phyloP scores from a whole-genome alignment of 2,888 invertebrate genomes.

The Platypus cylindrus region DNA sequence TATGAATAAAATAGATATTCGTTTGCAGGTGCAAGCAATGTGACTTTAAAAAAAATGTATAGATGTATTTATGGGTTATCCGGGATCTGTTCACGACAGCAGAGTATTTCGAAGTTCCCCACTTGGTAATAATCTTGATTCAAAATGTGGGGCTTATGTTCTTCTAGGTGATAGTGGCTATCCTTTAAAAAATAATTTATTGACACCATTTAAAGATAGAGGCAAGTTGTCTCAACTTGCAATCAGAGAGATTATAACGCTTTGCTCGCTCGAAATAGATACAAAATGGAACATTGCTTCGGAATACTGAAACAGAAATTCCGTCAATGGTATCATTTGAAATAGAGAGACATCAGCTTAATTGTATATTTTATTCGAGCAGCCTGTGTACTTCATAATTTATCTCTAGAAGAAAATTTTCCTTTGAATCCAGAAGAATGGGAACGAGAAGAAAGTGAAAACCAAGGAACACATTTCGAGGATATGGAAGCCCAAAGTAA shows the following conservation, averaged over 20 bases:
- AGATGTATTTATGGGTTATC: constrained; percentile 18
- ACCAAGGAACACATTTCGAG: too few species aligned
- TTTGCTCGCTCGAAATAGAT: background rate
- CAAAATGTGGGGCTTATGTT: constrained; percentile 15
- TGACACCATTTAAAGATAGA: constrained; percentile 16
- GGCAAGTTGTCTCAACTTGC: background rate
- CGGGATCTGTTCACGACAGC: constrained; percentile 19
- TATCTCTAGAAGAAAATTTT: constrained; percentile 1
- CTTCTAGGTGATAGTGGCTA: constrained; percentile 19
- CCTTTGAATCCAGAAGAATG: too few species aligned
- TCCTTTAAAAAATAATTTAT: constrained; percentile 13
- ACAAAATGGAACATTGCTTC: constrained; percentile 4
- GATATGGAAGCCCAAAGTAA: too few species aligned
- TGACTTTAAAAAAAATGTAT: constrained; percentile 15
- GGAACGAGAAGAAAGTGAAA: too few species aligned
- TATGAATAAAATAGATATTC: constrained; percentile 5
- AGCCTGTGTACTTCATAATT: constrained; percentile 4
- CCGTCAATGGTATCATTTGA: constrained; percentile 6
- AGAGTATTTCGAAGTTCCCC: constrained; percentile 13
- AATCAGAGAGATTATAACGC: background rate
- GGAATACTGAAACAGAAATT: constrained; percentile 6
- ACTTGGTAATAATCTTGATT: constrained; percentile 7
- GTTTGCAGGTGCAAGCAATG: constrained; percentile 15
- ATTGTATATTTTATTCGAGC: constrained; percentile 9
- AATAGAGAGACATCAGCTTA: background rate